Conservation (phyloP, 1,140 invertebrate species). For the Drosophila bocki region DNA sequence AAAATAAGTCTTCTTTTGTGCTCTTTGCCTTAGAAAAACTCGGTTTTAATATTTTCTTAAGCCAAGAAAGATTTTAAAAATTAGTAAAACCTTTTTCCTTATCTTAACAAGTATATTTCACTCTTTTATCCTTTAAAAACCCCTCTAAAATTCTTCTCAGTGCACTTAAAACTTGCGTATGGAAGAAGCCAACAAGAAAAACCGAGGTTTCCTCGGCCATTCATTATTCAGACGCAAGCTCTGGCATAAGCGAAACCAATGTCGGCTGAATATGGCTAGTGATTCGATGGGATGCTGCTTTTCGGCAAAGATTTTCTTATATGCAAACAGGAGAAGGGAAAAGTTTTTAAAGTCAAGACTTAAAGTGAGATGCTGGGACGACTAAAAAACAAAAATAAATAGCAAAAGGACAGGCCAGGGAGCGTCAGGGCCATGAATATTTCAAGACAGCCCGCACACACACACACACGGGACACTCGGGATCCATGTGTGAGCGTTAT, state of each 20-base stretch:
- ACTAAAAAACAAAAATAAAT: constrained; percentile 41
- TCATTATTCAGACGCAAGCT: constrained; percentile 52
- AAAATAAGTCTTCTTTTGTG: neutral
- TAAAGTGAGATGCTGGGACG: constrained; percentile 30
- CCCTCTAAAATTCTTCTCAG: neutral
- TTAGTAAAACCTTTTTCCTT: neutral
- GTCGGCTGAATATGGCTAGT: constrained; percentile 46
- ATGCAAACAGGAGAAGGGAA: constrained; percentile 37
- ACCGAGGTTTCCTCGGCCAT: constrained; percentile 39
- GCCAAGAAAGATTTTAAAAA: neutral
- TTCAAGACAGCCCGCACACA: constrained; percentile 37
- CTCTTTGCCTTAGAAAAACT: neutral
- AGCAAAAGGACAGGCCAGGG: constrained; percentile 22
- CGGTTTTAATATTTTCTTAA: neutral
- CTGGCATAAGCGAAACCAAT: constrained; percentile 55
- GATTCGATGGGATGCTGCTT: constrained; percentile 33
- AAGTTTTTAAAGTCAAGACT: constrained; percentile 49
- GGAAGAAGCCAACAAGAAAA: constrained; percentile 28
- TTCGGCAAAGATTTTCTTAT: constrained; percentile 27
- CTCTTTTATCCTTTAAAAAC: neutral
- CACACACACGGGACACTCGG: neutral
- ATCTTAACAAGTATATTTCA: neutral
- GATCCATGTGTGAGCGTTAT: constrained; percentile 15
- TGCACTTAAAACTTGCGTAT: constrained; percentile 32
- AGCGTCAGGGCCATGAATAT: constrained; percentile 66